phyloP scores from a whole-genome alignment of 2,113 vertebrate species.

The Procavia capensis region DNA sequence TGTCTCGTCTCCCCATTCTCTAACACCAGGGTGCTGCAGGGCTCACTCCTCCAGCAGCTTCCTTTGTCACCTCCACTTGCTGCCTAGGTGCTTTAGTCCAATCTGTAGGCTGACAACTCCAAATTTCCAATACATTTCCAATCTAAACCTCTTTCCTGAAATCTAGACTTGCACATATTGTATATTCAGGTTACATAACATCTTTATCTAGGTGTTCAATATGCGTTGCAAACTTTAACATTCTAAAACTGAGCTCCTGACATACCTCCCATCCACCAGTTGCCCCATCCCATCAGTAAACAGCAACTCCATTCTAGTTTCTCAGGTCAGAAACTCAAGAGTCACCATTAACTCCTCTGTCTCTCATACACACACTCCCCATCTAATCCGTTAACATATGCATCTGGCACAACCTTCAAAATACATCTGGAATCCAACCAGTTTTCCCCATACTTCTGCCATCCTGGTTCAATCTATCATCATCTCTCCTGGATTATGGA shows the following conservation, averaged over 20 bases:
- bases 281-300: not conserved
- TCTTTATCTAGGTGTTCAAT: not conserved
- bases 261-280: too few species aligned
- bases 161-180: not conserved
- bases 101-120: not conserved
- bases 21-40: not conserved
- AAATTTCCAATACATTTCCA: conserved; percentile 23
- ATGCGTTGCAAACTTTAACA: conserved; percentile 17
- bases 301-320: not conserved
- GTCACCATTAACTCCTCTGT: not conserved
- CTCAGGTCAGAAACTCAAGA: not conserved
- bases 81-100: not conserved
- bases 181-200: not conserved
- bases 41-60: not conserved
- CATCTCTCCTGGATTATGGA: not conserved
- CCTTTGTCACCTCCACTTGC: not conserved
- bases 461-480: not conserved
- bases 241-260: not conserved
- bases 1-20: not conserved
- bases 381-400: conserved; percentile 11
- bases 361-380: not conserved
- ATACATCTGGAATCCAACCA: conserved; percentile 2
- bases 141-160: conserved; percentile 15
- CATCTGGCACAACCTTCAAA: conserved; percentile 15
- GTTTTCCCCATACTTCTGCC: not conserved